Evolutionary conservation across 2,888 invertebrate species (phyloP).

Genomic region (Chloromyia formosa): DNA sequence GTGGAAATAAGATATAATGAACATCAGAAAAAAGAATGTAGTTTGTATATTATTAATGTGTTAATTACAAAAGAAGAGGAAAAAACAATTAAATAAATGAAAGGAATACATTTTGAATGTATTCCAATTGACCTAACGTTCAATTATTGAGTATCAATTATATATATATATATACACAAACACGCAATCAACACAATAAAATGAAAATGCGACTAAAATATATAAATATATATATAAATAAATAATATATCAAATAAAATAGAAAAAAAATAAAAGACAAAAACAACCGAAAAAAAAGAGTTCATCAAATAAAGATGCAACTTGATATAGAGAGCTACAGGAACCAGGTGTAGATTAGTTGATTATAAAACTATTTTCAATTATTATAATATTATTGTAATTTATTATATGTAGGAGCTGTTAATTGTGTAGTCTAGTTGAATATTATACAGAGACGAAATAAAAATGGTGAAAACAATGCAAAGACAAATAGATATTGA

Average conservation of each 20-base stretch:
- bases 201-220: conserved; percentile 29
- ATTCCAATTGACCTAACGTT: conserved; percentile 50
- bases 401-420: conserved; percentile 25
- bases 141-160: conserved; percentile 51
- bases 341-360: conserved; percentile 36
- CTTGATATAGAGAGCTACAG: conserved; percentile 1
- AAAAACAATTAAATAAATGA: conserved; percentile 42
- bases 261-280: neutral
- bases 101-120: conserved; percentile 48
- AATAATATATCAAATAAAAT: conserved; percentile 23
- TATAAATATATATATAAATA: conserved; percentile 31
- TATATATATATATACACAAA: conserved; percentile 39
- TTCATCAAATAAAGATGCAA: too few species aligned
- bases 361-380: conserved; percentile 4
- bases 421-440: conserved; percentile 6
- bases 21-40: conserved; percentile 22
- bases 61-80: conserved; percentile 37
- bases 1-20: conserved; percentile 24
- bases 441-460: neutral
- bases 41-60: conserved; percentile 44
- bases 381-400: conserved; percentile 2
- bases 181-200: conserved; percentile 38
- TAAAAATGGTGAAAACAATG: neutral
- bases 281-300: neutral
- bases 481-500: conserved; percentile 2